Percentiles rank a stretch among this genome's conserved stretches.
Evolutionary conservation across 2,797 vertebrate species (phyloP).

Genomic region (Anisognathus igniventris): DNA sequence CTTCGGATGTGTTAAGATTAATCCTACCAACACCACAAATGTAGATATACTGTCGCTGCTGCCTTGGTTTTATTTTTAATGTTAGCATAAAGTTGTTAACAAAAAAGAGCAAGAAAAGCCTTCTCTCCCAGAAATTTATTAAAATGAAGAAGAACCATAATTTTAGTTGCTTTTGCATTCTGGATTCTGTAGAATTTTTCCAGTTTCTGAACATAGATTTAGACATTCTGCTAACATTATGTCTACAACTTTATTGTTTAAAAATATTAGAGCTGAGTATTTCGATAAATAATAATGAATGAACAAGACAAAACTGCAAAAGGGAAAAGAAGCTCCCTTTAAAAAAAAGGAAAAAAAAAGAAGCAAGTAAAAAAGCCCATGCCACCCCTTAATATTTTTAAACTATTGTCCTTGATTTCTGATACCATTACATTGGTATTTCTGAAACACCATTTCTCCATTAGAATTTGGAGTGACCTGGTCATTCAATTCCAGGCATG

Average conservation of each 20-base stretch:
- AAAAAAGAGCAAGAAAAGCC: conserved; percentile 9
- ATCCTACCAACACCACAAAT: conserved; percentile 10
- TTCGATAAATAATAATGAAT: background rate
- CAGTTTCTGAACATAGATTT: conserved; percentile 21
- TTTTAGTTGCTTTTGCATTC: conserved; percentile 23
- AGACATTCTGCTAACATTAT: conserved; percentile 15
- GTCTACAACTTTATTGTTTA: background rate
- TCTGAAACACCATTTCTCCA: conserved; percentile 91
- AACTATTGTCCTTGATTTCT: conserved; percentile 91
- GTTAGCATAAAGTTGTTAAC: background rate
- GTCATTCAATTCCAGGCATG: conserved; percentile 94
- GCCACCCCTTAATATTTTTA: conserved; percentile 65
- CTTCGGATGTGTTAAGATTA: conserved; percentile 8
- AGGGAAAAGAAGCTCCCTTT: background rate
- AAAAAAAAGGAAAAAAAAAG: background rate
- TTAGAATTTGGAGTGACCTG: conserved; percentile 95
- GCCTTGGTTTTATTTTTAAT: conserved; percentile 16
- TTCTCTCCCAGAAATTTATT: conserved; percentile 28
- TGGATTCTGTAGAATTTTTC: conserved; percentile 6
- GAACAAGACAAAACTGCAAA: conserved; percentile 2
- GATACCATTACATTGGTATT: conserved; percentile 84
- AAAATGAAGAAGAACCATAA: background rate
- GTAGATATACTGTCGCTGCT: background rate
- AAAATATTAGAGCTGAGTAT: conserved; percentile 22
- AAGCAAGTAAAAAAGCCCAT: background rate